Conservation (phyloP, 2,113 vertebrate genomes). For the Lycocorax pyrrhopterus region DNA sequence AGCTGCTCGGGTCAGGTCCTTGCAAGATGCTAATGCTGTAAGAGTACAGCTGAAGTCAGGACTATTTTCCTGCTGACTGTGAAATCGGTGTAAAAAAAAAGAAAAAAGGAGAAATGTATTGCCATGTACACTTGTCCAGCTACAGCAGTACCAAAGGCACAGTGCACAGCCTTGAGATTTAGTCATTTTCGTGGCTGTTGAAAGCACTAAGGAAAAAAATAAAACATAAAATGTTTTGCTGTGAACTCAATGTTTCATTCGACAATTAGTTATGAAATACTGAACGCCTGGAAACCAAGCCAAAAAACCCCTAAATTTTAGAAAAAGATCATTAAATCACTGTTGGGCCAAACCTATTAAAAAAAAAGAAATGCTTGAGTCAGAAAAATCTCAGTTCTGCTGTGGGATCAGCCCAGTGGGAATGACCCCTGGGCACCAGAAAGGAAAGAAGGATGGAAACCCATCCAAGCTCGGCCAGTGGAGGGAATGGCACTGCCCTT, state of each 20-base stretch:
- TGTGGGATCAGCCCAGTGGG: background rate
- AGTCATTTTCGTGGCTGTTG: background rate
- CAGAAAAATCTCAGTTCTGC: background rate
- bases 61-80: conserved; percentile 40
- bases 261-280: background rate
- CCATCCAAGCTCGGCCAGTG: fast-evolving
- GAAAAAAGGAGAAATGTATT: background rate
- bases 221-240: background rate
- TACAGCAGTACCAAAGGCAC: background rate
- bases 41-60: conserved; percentile 40
- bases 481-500: background rate
- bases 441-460: background rate
- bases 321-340: background rate
- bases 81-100: background rate
- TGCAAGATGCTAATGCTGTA: conserved; percentile 1
- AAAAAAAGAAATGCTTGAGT: background rate
- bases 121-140: conserved; percentile 2
- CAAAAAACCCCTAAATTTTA: background rate
- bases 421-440: background rate
- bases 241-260: background rate
- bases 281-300: background rate
- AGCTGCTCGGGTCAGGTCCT: background rate
- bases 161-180: background rate
- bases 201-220: background rate
- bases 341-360: background rate